Conservation (phyloP, 1,140 invertebrate genomes). For the Zaprionus taronus region DNA sequence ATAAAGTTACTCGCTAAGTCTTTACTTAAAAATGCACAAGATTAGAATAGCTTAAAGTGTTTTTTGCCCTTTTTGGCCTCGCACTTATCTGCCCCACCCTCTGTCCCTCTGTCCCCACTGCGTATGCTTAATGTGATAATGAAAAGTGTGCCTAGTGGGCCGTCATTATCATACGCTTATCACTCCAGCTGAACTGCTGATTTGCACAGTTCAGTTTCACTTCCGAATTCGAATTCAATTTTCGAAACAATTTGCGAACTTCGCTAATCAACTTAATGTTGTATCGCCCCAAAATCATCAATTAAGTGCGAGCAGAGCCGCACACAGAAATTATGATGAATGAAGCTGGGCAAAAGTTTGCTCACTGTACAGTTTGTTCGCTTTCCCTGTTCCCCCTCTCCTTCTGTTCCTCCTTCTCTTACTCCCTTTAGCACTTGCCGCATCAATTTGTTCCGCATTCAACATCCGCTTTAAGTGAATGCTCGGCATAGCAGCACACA, state of each 20-base stretch:
- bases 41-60: not conserved
- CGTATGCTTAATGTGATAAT: slow-evolving; percentile 4
- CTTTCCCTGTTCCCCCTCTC: not conserved
- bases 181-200: no score
- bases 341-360: slow-evolving; percentile 5
- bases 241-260: slow-evolving; percentile 8
- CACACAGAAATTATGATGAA: slow-evolving; percentile 35
- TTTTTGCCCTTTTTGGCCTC: not conserved
- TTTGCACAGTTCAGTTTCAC: not conserved
- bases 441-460: slow-evolving; percentile 18
- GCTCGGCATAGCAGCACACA: slow-evolving; percentile 33
- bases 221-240: slow-evolving; percentile 4
- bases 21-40: not conserved
- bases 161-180: not conserved
- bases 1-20: slow-evolving; percentile 11
- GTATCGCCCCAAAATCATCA: not conserved
- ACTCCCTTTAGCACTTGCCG: not conserved
- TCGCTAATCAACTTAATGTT: slow-evolving; percentile 29
- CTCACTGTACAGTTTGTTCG: not conserved
- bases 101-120: not conserved
- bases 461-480: slow-evolving; percentile 39
- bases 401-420: no score
- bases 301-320: slow-evolving; percentile 25
- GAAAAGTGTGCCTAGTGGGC: not conserved
- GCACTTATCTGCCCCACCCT: not conserved